Conservation (phyloP, 2,797 vertebrate species). For the Pseudochirops cupreus region DNA sequence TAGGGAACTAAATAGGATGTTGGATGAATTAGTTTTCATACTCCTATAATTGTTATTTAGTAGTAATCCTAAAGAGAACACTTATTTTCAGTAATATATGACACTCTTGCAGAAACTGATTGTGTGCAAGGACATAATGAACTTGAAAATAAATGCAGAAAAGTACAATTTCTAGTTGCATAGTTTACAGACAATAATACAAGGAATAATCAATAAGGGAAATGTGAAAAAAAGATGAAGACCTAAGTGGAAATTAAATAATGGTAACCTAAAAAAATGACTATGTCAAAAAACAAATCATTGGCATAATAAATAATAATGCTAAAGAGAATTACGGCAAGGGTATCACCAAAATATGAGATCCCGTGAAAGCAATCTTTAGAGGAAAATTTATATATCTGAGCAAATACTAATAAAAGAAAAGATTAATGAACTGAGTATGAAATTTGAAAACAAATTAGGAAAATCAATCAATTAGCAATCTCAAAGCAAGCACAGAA, state of each 20-base stretch:
- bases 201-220: not conserved
- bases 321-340: not conserved
- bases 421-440: not conserved
- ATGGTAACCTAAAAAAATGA: not conserved
- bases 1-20: not conserved
- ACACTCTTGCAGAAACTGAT: not conserved
- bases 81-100: not conserved
- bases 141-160: not conserved
- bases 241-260: constrained; percentile 2
- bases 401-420: not conserved
- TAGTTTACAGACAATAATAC: not conserved
- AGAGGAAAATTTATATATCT: not conserved
- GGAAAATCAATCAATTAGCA: not conserved
- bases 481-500: not conserved
- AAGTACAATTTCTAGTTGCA: not conserved
- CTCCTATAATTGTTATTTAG: not conserved
- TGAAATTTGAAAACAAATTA: constrained; percentile 4
- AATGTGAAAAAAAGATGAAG: not conserved
- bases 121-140: not conserved
- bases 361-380: not conserved
- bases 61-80: not conserved
- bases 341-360: not conserved
- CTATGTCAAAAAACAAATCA: not conserved
- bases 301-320: not conserved
- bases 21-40: not conserved